Evolutionary conservation across 2,113 vertebrate species (phyloP), one percentile per base, ranked within the genome.

Genomic region (Microtus oregoni): DNA sequence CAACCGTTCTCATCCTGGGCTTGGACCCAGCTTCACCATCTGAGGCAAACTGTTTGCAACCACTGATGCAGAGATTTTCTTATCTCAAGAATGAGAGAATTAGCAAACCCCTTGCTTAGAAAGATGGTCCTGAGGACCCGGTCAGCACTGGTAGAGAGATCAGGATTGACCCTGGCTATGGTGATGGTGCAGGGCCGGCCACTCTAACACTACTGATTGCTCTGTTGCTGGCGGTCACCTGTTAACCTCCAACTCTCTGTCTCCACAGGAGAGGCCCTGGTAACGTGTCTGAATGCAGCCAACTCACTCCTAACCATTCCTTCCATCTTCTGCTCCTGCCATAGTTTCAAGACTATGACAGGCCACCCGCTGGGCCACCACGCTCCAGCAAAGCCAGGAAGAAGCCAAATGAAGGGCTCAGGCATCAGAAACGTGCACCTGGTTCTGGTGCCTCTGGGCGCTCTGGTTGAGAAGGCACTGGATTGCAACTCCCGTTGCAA

Each of bases 251-350:
- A 1, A 7, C 9, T 12, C 4, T 3, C 15, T n/a, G 2, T 35
- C 35, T 0, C 28, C 22, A 4, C 24, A 14, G 17, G 19, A 1
- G 61, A 32, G 41, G 0, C 1, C 28, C 24, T 0, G 10, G 2
- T 0, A 0, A 32, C 0, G 1, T 0, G 0, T 0, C 0, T 44
- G 22, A n/a, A 11, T 2, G 0, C 1, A 4, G n/a, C 11, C 2
- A 24, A 14, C 1, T 1, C 55, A 58, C 55, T 7, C 2, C 5
- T 41, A 47, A 4, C 1, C 55, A 3, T 3, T 11, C 2, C 6
- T 24, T 30, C 17, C 4, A 2, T 0, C 22, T 41, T 12, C 20
- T 0, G 10, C 6, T 65, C 26, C 7, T 7, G 12, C 0, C 2
- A n/a, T 1, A 13, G 0, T 5, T 5, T 22, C 32, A 14, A 1